Base-by-base conservation (phyloP, 1,140 invertebrate species). In the Penaeus chinensis region DNA sequence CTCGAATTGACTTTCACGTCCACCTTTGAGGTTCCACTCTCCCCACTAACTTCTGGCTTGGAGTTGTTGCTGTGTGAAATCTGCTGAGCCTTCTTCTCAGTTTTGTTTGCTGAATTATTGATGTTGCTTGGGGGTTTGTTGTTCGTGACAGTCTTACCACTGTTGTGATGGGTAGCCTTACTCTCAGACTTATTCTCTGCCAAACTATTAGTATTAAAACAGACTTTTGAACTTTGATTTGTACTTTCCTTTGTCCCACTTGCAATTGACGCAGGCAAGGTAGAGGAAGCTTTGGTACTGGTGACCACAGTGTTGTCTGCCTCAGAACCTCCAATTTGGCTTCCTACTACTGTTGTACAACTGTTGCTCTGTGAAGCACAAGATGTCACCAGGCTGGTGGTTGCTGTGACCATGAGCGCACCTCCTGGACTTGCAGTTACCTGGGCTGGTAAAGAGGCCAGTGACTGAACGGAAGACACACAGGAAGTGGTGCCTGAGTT, bases 221-320 rank as follows among this genome's bases (percentile, higher is more conserved):
- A 32, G 61, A 87, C 66, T 66, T 87, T 87, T 87, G 86, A 82
- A 87, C 86, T 87, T 62, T 60, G 47, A 71, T 87, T 87, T 87
- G 86, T 87, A 87, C 86, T 87, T 87, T 83, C 86, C 80, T 87
- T 87, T 19, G 61, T 20, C 24, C 63, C 80, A 83, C 80, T 82
- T 54, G 60, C 47, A 62, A 78, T 19, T 85, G 86, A 65, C 66
- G 79, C 62, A 65, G 63, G 79, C 69, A 76, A 65, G 42, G 71
- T 66, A 54, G 60, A 37, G 61, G 61, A 18, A 63, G 60, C 80
- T 82, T 76, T 86, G 77, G 77, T 86, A 69, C 20, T 86, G 63
- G 42, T 66, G 19, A 66, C 63, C 63, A 63, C 27, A 65, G 81
- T 54, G 54, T 54, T 54, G 54, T 54, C 54, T 54, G 54, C 54